Conservation (phyloP, 37 sponge, comb jelly and placozoan genomes). For the Theonella swinhoei region DNA sequence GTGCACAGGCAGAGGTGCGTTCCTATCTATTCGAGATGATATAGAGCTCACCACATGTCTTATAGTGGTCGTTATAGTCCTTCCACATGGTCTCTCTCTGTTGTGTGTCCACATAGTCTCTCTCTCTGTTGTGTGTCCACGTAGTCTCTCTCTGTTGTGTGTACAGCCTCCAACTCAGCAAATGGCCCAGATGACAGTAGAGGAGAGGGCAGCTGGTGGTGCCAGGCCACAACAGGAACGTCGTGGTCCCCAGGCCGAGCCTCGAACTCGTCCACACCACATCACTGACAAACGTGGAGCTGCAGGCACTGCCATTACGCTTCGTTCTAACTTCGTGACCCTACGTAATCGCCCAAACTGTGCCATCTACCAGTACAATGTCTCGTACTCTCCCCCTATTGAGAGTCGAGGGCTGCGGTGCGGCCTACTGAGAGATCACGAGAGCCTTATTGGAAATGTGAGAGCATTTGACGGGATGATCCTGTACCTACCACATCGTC, state of each 20-base stretch:
- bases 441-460: slow-evolving; percentile 58
- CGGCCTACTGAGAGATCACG: slow-evolving; percentile 58
- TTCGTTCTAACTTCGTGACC: slow-evolving; percentile 76
- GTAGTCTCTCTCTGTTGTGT: neutral
- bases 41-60: no score
- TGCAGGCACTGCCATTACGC: slow-evolving; percentile 39
- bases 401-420: slow-evolving; percentile 61
- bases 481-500: slow-evolving; percentile 74
- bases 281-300: slow-evolving; percentile 74
- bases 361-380: slow-evolving; percentile 92
- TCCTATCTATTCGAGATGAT: no score
- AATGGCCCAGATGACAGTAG: slow-evolving; percentile 30
- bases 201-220: neutral
- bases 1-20: no score
- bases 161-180: slow-evolving; percentile 9
- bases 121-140: neutral
- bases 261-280: slow-evolving; percentile 69
- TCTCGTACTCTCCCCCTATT: slow-evolving; percentile 67
- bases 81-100: no score
- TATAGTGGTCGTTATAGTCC: no score
- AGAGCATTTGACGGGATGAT: slow-evolving; percentile 89
- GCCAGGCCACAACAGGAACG: neutral
- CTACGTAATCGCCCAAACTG: slow-evolving; percentile 60
- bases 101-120: neutral
- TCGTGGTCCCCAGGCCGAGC: slow-evolving; percentile 23